Percentiles rank a stretch among this genome's conserved stretches.
Conservation (phyloP, 2,888 invertebrate genomes). For the Chymomyza amoena region DNA sequence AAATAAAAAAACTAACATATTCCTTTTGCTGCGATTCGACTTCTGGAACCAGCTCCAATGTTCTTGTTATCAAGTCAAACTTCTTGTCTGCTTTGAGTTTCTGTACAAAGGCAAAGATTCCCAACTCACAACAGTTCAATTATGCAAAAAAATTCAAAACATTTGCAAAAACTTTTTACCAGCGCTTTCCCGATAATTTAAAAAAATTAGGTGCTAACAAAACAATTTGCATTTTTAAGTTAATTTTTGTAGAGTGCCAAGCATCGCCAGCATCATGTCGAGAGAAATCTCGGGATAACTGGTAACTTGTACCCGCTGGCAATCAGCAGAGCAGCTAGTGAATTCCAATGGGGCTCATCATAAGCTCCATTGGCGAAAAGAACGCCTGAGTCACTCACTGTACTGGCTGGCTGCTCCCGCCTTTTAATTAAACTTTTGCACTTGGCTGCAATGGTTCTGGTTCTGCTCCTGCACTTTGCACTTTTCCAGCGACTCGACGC, state of each 20-base stretch:
- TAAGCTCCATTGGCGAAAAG: constrained; percentile 53
- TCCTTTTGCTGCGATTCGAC: neutral
- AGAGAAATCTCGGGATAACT: constrained; percentile 29
- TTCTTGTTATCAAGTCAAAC: neutral
- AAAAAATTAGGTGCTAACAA: constrained; percentile 77
- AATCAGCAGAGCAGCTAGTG: constrained; percentile 17
- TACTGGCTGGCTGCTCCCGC: constrained; percentile 20
- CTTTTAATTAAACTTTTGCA: constrained; percentile 77
- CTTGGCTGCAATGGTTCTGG: constrained; percentile 66
- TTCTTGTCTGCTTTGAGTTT: neutral
- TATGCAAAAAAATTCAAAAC: constrained; percentile 59
- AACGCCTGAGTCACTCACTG: neutral
- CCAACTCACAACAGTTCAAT: constrained; percentile 53
- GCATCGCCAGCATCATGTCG: constrained; percentile 34
- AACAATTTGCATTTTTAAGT: constrained; percentile 78
- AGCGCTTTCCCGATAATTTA: constrained; percentile 46
- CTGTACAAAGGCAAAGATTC: neutral
- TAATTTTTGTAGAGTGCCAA: constrained; percentile 50
- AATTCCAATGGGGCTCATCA: constrained; percentile 55
- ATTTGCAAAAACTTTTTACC: constrained; percentile 29
- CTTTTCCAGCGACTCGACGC: constrained; percentile 12
- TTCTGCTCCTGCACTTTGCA: neutral
- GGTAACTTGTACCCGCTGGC: neutral
- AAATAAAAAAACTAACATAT: too few species aligned
- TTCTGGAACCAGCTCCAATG: neutral